Conservation (phyloP, 1,140 invertebrate species). For the Brachionus calyciflorus region DNA sequence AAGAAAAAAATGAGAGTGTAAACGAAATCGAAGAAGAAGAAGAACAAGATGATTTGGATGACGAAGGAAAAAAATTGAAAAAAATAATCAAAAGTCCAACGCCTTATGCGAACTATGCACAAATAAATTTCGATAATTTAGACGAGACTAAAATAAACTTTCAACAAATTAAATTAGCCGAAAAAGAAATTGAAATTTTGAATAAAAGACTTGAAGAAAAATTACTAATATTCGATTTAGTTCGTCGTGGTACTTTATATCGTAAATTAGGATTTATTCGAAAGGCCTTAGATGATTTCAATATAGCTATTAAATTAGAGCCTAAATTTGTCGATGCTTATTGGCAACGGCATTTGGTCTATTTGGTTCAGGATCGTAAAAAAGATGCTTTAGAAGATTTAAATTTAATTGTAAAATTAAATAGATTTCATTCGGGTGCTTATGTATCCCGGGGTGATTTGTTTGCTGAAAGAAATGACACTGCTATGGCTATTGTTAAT, state of each 20-base stretch:
- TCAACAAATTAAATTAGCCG: neutral
- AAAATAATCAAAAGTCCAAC: conserved; percentile 48
- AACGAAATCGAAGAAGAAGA: conserved; percentile 7
- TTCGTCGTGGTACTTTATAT: conserved; percentile 56
- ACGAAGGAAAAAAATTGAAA: neutral
- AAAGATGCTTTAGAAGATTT: conserved; percentile 57
- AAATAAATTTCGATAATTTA: conserved; percentile 54
- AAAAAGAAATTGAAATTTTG: conserved; percentile 39
- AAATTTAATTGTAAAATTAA: conserved; percentile 57
- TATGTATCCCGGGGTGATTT: conserved; percentile 59
- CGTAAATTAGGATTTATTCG: conserved; percentile 54
- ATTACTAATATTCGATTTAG: conserved; percentile 56
- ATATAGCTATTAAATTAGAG: conserved; percentile 56
- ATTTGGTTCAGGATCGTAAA: conserved; percentile 56
- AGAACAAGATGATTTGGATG: neutral
- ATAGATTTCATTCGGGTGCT: conserved; percentile 55
- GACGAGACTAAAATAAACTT: conserved; percentile 49
- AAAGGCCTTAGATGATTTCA: conserved; percentile 53
- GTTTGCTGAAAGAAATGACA: conserved; percentile 52
- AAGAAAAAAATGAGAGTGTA: conserved; percentile 47
- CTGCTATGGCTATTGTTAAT: conserved; percentile 58
- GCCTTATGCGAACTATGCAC: conserved; percentile 51
- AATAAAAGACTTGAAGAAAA: neutral
- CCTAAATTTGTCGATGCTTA: conserved; percentile 57
- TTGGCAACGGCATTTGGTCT: conserved; percentile 60